Conservation (phyloP, 2,888 invertebrate species). For the Lathronympha strigana region DNA sequence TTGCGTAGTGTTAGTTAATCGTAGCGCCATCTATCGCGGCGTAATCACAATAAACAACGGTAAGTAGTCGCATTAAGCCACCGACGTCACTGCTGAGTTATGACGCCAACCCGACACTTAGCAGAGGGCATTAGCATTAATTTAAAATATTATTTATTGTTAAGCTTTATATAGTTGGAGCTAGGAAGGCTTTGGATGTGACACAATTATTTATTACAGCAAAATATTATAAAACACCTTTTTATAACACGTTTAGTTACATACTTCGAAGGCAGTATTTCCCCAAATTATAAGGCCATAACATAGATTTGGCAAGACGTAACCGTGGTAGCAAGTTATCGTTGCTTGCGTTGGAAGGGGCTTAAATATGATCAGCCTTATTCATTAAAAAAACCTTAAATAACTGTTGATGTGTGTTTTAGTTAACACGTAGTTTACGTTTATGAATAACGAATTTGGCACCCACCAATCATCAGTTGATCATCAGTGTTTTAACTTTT, state of each 20-base stretch:
- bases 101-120: conserved; percentile 74
- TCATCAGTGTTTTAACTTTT: too few relatives aligned
- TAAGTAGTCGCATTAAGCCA: conserved; percentile 71
- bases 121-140: conserved; percentile 81
- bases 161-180: conserved; percentile 57
- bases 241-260: not conserved
- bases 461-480: too few relatives aligned
- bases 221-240: not conserved
- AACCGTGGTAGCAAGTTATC: not conserved
- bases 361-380: not conserved
- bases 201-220: not conserved
- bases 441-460: too few relatives aligned
- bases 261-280: not conserved
- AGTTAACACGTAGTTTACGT: too few relatives aligned
- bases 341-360: not conserved
- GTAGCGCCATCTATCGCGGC: conserved; percentile 66
- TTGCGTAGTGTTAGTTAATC: conserved; percentile 7
- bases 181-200: conserved; percentile 51
- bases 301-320: not conserved
- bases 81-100: conserved; percentile 74
- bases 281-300: conserved; percentile 1
- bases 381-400: too few relatives aligned
- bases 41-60: conserved; percentile 79
- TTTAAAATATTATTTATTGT: conserved; percentile 84
- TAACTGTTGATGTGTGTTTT: too few relatives aligned